Conservation (phyloP, 2,113 vertebrate species). For the Gnathonemus echidnorhynchus region DNA sequence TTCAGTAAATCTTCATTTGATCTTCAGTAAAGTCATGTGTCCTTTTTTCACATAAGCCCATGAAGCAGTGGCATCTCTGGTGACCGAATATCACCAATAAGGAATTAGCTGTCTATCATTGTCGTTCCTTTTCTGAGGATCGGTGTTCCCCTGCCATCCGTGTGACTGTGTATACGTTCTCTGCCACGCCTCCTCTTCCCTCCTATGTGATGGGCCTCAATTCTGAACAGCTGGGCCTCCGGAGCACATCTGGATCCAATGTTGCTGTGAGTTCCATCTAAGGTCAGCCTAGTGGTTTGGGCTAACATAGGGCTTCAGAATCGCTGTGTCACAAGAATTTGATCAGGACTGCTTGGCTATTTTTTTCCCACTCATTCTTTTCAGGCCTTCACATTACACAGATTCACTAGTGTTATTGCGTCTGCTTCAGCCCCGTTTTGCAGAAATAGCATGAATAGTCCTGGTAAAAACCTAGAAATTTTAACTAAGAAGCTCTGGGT, state of each 20-base stretch:
- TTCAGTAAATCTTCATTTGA: neutral
- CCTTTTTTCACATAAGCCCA: neutral
- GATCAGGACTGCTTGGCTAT: neutral
- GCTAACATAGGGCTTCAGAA: neutral
- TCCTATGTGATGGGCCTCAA: neutral
- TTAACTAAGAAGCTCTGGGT: neutral
- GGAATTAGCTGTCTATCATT: neutral
- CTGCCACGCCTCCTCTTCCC: neutral
- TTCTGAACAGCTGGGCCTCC: neutral
- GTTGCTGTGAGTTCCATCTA: neutral
- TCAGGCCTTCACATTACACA: neutral
- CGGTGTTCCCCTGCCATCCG: neutral
- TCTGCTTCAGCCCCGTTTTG: neutral
- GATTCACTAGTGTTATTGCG: neutral
- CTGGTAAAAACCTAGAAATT: neutral
- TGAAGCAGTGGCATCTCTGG: neutral
- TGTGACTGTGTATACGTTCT: too few species aligned
- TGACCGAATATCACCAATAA: neutral
- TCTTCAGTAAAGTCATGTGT: neutral
- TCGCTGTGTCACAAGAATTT: conserved; percentile 4
- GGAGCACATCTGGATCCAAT: conserved; percentile 6
- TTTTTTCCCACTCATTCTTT: neutral
- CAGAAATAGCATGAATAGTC: neutral
- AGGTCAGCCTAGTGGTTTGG: neutral
- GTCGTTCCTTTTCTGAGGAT: neutral